Base-by-base conservation (phyloP, 2,888 invertebrate genomes). In the Nycteola revayana region DNA sequence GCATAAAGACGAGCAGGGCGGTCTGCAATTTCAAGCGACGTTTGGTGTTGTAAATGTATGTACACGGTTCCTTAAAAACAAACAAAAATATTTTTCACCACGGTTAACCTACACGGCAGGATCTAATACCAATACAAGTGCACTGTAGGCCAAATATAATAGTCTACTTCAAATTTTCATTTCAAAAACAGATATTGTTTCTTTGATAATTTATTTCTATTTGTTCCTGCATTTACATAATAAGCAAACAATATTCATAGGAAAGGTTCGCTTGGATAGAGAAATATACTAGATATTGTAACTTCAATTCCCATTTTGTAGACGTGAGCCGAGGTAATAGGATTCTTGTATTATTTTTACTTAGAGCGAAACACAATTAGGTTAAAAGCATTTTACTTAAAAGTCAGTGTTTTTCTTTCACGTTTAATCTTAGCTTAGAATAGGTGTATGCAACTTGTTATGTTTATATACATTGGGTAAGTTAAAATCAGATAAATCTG, bases 351-450 rank as follows among this genome's bases (percentile, higher is more conserved):
- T 25, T 41, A 36, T 27, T 35, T 39, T 31, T 32, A 35, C 39
- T 31, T n/a, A 9, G 32, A 32, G 18, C 36, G 41, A 32, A 42
- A 50, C 37, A 52, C 56, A 53, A 56, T 50, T 47, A 45, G 39
- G 42, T 38, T 48, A 30, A 56, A 52, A 47, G 53, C 40, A 28
- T 33, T 30, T 32, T 41, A 51, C 35, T 45, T 40, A 33, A 23
- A 24, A 36, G 49, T 33, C 40, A 29, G 32, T 39, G 35, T 42
- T 50, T 47, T 47, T 47, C 35, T 43, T 38, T 32, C 27, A 25
- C 25, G 21, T 49, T 53, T 53, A 47, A 47, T 41, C 35, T 41
- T 25, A 24, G 35, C 21, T 47, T 39, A 49, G 34, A 36, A 38
- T 42, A 17, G 17, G n/a, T n/a, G n/a, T n/a, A n/a, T n/a, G n/a